phyloP scores from a whole-genome alignment of 2,113 vertebrate genomes.

The Pteruthius melanotis region DNA sequence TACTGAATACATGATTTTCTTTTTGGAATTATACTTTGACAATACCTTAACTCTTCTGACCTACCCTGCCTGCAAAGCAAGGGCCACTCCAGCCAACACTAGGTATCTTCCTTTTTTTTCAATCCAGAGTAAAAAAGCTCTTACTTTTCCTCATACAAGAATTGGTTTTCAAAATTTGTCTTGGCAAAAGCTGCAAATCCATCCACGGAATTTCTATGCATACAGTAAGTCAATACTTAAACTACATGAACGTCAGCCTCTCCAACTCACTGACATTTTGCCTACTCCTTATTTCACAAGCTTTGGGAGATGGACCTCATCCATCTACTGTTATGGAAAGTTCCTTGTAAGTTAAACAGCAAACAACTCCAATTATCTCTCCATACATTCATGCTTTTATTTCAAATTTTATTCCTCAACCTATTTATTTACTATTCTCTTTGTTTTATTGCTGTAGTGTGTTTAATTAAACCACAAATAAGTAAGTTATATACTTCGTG shows the following conservation, averaged over 20 bases:
- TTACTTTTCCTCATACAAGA: not conserved
- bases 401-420: not conserved
- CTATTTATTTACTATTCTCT: not conserved
- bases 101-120: not conserved
- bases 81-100: not conserved
- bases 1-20: not conserved
- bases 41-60: not conserved
- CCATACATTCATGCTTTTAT: not conserved
- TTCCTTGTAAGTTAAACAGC: not conserved
- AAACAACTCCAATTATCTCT: not conserved
- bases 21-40: not conserved
- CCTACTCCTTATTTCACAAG: not conserved
- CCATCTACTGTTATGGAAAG: not conserved
- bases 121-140: not conserved
- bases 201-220: not conserved
- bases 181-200: not conserved
- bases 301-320: not conserved
- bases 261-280: not conserved
- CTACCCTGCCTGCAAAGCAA: not conserved
- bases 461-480: not conserved
- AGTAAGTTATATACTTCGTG: rapidly evolving
- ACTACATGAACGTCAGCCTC: not conserved
- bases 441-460: not conserved
- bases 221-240: not conserved
- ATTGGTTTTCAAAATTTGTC: not conserved